These are phyloP conservation scores for Gobius niger DNA, from an alignment of 2,113 vertebrate genomes.

Conservation along the genomic window DNA sequence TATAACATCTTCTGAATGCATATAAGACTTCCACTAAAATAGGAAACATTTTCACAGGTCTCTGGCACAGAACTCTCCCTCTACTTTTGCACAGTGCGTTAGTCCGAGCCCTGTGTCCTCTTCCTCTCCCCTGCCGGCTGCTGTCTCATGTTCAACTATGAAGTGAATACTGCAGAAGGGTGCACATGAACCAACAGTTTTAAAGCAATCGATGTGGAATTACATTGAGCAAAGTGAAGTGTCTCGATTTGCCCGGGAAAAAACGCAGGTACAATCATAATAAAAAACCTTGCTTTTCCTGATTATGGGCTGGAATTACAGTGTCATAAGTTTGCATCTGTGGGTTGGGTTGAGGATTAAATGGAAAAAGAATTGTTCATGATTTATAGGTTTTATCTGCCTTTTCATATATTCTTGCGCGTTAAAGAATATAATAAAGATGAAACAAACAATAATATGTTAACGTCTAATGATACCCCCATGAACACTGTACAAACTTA, in stretches of 20 bases:
- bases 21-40: constrained; percentile 68
- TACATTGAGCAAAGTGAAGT: constrained; percentile 33
- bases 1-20: constrained; percentile 74
- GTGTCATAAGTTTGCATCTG: no score
- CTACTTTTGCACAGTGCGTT: constrained; percentile 34
- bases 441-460: no score
- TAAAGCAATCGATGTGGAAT: constrained; percentile 62
- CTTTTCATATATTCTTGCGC: no score
- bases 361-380: no score
- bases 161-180: constrained; percentile 10
- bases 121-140: background rate
- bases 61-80: constrained; percentile 82
- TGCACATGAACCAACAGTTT: constrained; percentile 31
- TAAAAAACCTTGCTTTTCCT: no score
- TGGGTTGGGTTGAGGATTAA: no score
- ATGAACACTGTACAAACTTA: no score
- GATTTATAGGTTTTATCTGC: no score
- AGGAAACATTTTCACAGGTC: constrained; percentile 78
- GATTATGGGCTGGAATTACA: no score
- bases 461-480: no score
- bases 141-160: background rate
- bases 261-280: background rate
- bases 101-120: constrained; percentile 25
- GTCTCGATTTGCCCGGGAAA: constrained; percentile 71
- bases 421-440: no score